Percentiles rank a stretch among this genome's conserved stretches.
phyloP scores from a whole-genome alignment of 2,797 vertebrate species.

The Bovichtus variegatus region DNA sequence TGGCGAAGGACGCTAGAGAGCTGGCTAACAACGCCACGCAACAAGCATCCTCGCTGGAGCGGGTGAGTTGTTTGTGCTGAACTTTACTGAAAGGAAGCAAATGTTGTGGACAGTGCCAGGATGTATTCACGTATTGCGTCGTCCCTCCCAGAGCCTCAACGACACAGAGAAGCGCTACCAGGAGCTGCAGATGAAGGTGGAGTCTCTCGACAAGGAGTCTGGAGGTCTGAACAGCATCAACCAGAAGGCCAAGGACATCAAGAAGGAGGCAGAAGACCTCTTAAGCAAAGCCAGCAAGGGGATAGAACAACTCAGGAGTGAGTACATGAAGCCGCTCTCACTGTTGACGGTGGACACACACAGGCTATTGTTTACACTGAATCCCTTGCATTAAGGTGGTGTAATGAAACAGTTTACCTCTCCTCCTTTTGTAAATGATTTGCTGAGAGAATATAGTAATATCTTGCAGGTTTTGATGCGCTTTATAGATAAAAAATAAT shows the following conservation, averaged over 20 bases:
- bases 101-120: background rate
- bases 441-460: background rate
- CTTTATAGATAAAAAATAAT: background rate
- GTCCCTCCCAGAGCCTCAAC: slow-evolving; percentile 79
- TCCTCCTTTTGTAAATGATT: background rate
- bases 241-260: slow-evolving; percentile 78
- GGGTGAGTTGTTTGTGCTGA: slow-evolving; percentile 73
- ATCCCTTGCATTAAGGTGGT: background rate
- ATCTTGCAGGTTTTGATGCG: background rate
- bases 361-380: background rate
- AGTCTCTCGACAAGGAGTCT: slow-evolving; percentile 66
- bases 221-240: slow-evolving; percentile 65
- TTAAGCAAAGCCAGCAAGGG: slow-evolving; percentile 83
- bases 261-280: slow-evolving; percentile 85
- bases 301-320: slow-evolving; percentile 85
- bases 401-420: background rate
- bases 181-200: slow-evolving; percentile 82
- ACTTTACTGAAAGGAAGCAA: background rate
- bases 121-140: too few relatives aligned
- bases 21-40: slow-evolving; percentile 78
- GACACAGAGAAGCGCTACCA: slow-evolving; percentile 77
- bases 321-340: slow-evolving; percentile 32
- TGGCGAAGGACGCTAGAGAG: slow-evolving; percentile 79
- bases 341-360: background rate
- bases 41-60: slow-evolving; percentile 74